Conservation (phyloP, 2,113 vertebrate genomes). For the Callocephalon fimbriatum region DNA sequence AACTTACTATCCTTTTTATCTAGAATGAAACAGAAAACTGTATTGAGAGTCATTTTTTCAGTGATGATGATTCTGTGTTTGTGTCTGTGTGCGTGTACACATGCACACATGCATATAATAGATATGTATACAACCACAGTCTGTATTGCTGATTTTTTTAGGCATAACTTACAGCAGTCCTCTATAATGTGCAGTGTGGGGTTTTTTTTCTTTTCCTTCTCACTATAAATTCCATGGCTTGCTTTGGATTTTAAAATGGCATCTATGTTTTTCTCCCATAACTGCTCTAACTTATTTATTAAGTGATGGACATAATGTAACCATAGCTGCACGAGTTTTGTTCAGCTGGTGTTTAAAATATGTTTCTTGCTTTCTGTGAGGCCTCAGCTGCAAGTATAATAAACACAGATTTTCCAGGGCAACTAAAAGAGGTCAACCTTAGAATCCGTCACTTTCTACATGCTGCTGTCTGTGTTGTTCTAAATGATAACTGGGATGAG, state of each 20-base stretch:
- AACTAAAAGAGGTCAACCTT: background rate
- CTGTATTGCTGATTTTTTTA: background rate
- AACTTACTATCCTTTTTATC: background rate
- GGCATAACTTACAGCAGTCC: background rate
- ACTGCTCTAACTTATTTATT: background rate
- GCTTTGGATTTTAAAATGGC: background rate
- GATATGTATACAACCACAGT: background rate
- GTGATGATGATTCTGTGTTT: background rate
- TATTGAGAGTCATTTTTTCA: background rate
- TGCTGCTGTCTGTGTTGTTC: background rate
- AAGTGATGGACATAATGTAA: background rate
- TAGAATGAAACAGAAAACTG: background rate
- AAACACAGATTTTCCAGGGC: background rate
- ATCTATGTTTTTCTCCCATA: background rate
- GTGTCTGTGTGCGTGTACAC: background rate
- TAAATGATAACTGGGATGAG: background rate
- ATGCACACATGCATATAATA: background rate
- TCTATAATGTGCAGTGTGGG: background rate
- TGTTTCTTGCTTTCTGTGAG: background rate
- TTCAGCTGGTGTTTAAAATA: background rate
- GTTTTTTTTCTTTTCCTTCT: background rate
- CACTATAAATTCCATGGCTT: background rate
- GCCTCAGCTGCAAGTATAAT: background rate
- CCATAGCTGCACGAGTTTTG: background rate
- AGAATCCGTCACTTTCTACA: background rate